Base-by-base conservation (phyloP, 2,113 vertebrate genomes). In the Vulpes ferrilata region DNA sequence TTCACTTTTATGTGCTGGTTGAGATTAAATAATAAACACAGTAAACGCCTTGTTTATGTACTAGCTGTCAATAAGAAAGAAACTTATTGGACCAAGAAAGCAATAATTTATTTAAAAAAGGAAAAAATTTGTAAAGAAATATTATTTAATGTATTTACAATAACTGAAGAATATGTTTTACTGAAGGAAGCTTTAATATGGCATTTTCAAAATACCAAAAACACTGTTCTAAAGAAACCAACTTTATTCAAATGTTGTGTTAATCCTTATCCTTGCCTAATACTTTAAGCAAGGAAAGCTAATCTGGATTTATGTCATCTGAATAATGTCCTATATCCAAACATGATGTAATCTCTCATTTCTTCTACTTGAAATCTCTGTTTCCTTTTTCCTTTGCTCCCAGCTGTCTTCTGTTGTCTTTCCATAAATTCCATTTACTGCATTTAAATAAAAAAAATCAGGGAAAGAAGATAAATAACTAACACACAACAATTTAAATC, bases 221-320 rank as follows among this genome's bases (percentile, higher is more conserved):
- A 80, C 12, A 43, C n/a, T 96, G 1, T 86, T 48, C 9, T 71
- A 96, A 86, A 94, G 83, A 86, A 93, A 69, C 8, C 62, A 96
- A 80, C 7, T 86, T 93, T 95, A 93, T 91, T 97, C 81, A 96
- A 43, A 95, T 74, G 76, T 93, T 87, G 5, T 93, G 81, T 95
- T 98, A 98, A 98, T 97, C 96, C 67, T 96, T 91, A 95, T 93
- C 83, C 85, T 97, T 4, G 0, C 25, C 62, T 98, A 96, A 98
- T 97, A 95, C 93, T 59, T 98, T 97, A 97, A 97, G 95, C 88
- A 92, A 96, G 92, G n/a, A 81, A 97, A 97, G 82, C 89, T 95
- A 96, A 96, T 96, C 96, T 92, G 96, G 96, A 93, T 97, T 98
- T 96, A 94, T 83, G 89, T 91, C 27, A 60, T 94, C 67, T 74